Percentiles rank a stretch among this genome's conserved stretches.
phyloP scores from a whole-genome alignment of 2,797 vertebrate genomes.

The Tragopan temminckii region DNA sequence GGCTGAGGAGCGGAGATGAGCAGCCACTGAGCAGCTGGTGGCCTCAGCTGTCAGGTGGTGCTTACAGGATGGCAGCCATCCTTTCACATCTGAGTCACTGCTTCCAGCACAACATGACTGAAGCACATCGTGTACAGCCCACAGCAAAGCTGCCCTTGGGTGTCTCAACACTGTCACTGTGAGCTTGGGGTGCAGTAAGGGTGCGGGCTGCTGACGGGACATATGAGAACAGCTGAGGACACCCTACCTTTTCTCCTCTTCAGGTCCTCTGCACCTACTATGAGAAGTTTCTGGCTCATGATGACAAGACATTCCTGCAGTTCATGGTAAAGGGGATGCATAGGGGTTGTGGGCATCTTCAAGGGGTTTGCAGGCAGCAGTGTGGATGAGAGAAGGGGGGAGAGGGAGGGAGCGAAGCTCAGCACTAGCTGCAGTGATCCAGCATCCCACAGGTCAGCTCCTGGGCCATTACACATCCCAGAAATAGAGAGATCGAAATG shows the following conservation, averaged over 20 bases:
- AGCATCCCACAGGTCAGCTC: background rate
- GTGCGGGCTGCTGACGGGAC: background rate
- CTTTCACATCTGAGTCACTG: rapidly evolving
- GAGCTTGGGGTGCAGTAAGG: background rate
- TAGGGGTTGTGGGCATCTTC: rapidly evolving
- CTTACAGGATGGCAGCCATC: background rate
- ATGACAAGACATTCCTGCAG: constrained; percentile 77
- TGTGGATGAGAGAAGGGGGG: background rate
- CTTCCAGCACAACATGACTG: background rate
- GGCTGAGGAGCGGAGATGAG: background rate
- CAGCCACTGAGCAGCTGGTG: background rate
- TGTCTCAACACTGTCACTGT: background rate
- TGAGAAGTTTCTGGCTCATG: constrained; percentile 74
- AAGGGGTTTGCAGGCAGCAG: rapidly evolving
- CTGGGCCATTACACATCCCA: rapidly evolving
- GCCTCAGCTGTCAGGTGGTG: background rate
- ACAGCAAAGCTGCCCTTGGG: background rate
- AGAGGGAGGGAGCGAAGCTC: background rate
- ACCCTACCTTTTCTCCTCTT: constrained; percentile 4
- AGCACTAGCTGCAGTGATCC: background rate
- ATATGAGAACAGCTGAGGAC: background rate
- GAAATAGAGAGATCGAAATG: background rate
- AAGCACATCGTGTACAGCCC: background rate
- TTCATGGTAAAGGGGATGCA: constrained; percentile 72
- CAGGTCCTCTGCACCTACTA: constrained; percentile 77